Percentiles rank a stretch among this genome's conserved stretches.
phyloP scores from a whole-genome alignment of 2,888 invertebrate species.

The Drosophila mimetica region DNA sequence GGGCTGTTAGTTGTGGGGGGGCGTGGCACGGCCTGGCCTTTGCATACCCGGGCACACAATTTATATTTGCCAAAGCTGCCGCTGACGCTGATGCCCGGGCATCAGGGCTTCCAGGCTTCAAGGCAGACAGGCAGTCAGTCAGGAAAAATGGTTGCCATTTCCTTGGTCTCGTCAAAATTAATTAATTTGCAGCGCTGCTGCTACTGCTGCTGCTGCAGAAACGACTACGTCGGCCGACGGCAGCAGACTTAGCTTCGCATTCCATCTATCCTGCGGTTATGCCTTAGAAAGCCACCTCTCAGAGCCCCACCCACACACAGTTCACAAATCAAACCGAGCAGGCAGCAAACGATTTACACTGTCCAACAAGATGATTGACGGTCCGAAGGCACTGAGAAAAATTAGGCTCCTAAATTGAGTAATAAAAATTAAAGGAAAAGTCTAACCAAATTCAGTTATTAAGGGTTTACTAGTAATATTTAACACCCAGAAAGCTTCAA shows the following conservation, averaged over 20 bases:
- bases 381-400: conserved; percentile 11
- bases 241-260: conserved; percentile 48
- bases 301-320: conserved; percentile 24
- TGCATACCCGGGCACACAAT: conserved; percentile 69
- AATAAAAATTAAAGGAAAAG: background rate
- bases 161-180: conserved; percentile 76
- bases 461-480: too few relatives aligned
- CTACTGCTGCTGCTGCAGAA: conserved; percentile 46
- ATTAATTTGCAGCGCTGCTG: conserved; percentile 68
- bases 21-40: conserved; percentile 52
- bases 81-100: conserved; percentile 43
- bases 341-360: conserved; percentile 46
- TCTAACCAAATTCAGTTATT: too few relatives aligned
- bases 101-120: conserved; percentile 24
- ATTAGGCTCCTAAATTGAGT: background rate
- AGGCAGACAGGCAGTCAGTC: conserved; percentile 40
- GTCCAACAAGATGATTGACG: conserved; percentile 43
- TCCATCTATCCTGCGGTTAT: conserved; percentile 52
- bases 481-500: too few relatives aligned
- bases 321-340: conserved; percentile 52
- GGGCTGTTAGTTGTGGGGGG: conserved; percentile 2
- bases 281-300: conserved; percentile 30
- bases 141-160: conserved; percentile 74
- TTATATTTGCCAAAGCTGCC: conserved; percentile 77
- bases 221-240: conserved; percentile 51